These are phyloP conservation scores for Pangasianodon gigas DNA, from an alignment of 2,113 vertebrate genomes.

Conservation along the genomic window DNA sequence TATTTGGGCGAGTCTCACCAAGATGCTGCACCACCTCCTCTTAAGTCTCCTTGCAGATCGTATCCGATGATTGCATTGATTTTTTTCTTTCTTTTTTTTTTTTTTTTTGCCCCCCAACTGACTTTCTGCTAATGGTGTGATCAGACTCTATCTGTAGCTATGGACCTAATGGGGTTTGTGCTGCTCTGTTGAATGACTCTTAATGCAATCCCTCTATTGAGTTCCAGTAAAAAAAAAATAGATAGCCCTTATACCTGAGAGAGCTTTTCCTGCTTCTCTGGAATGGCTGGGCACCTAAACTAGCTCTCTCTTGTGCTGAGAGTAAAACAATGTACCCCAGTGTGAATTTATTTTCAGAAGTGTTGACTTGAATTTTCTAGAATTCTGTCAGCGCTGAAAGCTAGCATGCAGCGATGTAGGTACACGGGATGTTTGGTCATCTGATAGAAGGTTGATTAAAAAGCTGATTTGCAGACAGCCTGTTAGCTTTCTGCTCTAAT, in stretches of 20 bases:
- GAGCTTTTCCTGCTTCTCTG: not conserved
- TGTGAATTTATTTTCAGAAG: conserved; percentile 11
- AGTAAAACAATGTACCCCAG: not conserved
- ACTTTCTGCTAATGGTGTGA: conserved; percentile 21
- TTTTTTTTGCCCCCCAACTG: not conserved
- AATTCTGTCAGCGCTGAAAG: not conserved
- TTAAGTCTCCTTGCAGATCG: conserved; percentile 18
- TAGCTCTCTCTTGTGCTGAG: not conserved
- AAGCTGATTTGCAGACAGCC: not conserved
- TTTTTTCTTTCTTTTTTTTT: not conserved
- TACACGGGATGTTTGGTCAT: no score
- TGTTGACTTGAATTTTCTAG: not conserved
- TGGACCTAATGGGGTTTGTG: not conserved
- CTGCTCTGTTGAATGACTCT: conserved; percentile 12
- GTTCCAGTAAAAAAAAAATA: not conserved
- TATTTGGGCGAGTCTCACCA: conserved; percentile 16
- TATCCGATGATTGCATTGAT: conserved; percentile 25
- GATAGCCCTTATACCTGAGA: not conserved
- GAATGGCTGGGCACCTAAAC: not conserved
- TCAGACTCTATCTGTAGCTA: not conserved
- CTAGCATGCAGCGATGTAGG: not conserved
- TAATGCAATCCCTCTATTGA: not conserved
- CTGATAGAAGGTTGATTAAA: not conserved
- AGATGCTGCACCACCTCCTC: not conserved
- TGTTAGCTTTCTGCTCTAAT: not conserved